phyloP scores from a whole-genome alignment of 2,113 vertebrate genomes.

The Pardalotus punctatus region DNA sequence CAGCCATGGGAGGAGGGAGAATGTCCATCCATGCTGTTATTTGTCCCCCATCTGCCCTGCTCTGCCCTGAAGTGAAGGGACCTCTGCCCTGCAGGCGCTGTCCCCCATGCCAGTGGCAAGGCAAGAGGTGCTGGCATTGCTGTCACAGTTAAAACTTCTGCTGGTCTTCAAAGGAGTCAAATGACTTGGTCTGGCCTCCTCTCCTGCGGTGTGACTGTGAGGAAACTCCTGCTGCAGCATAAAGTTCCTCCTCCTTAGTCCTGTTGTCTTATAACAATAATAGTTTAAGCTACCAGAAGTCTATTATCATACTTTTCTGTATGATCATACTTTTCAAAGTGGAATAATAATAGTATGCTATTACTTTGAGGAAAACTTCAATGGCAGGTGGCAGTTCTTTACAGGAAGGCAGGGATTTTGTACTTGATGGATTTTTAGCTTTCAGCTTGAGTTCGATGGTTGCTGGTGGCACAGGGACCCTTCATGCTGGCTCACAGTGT shows the following conservation, averaged over 20 bases:
- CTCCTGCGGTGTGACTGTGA: neutral
- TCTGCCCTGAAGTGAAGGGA: neutral
- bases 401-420: neutral
- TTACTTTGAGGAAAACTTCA: neutral
- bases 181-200: neutral
- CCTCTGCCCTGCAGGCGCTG: neutral
- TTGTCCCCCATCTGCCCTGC: too few species aligned
- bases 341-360: neutral
- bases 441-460: neutral
- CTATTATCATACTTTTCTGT: neutral
- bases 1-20: neutral
- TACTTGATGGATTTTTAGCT: neutral
- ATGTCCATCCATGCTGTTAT: fast-evolving
- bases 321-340: neutral
- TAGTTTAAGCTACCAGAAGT: neutral
- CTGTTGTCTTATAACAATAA: neutral
- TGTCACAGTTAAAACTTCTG: neutral
- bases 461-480: neutral
- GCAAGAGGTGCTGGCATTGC: neutral
- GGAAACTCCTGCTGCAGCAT: neutral
- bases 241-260: neutral
- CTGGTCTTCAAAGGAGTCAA: neutral
- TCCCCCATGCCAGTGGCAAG: neutral
- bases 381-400: neutral
- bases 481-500: neutral